A percentile compares a stretch with the other conserved stretches of the same genome.
phyloP scores from a whole-genome alignment of 2,888 invertebrate species.

The Sipunculus nudus region DNA sequence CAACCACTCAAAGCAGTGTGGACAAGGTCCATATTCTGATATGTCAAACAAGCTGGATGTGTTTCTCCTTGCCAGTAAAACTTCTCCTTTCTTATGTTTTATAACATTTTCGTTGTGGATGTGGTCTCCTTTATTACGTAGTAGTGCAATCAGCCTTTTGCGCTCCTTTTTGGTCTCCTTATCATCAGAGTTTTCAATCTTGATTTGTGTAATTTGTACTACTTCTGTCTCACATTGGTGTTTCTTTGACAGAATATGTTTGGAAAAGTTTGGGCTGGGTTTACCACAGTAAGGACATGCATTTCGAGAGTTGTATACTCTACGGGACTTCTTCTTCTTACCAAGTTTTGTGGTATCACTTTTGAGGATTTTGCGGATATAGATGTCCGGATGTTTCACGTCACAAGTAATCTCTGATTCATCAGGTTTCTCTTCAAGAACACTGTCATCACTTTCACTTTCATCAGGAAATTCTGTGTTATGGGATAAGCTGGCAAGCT shows the following conservation, averaged over 20 bases:
- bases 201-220: too few relatives aligned
- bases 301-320: slow-evolving; percentile 3
- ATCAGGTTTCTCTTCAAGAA: too few relatives aligned
- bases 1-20: slow-evolving; percentile 6
- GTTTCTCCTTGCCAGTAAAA: neutral
- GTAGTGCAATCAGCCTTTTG: neutral
- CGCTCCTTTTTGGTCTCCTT: neutral
- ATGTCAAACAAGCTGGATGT: neutral
- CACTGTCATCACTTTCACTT: too few relatives aligned
- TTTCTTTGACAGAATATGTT: too few relatives aligned
- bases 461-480: too few relatives aligned
- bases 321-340: slow-evolving; percentile 2
- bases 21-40: slow-evolving; percentile 5
- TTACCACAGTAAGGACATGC: neutral
- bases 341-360: neutral
- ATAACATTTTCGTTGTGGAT: neutral
- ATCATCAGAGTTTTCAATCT: too few relatives aligned
- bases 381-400: neutral
- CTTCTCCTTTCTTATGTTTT: slow-evolving; percentile 1
- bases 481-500: too few relatives aligned
- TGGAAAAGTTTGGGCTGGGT: neutral
- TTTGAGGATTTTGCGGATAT: neutral
- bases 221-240: too few relatives aligned
- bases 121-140: neutral
- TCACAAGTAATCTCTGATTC: neutral